Conservation (phyloP, 2,797 vertebrate genomes). For the Gymnothorax reevesii region DNA sequence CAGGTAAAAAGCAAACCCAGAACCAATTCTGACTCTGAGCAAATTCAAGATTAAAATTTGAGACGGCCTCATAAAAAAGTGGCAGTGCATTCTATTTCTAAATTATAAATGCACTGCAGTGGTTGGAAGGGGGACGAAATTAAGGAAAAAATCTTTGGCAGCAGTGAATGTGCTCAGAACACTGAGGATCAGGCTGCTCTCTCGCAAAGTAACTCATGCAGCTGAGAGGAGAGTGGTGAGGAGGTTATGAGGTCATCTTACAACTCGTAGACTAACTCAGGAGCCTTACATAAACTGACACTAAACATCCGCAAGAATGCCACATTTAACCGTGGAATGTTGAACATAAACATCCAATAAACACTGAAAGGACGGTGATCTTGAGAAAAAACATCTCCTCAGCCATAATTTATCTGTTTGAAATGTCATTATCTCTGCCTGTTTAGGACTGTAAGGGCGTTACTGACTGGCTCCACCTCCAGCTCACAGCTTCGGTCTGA, state of each 20-base stretch:
- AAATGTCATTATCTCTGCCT: too few relatives aligned
- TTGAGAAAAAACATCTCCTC: too few relatives aligned
- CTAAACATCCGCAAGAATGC: too few relatives aligned
- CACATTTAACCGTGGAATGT: too few relatives aligned
- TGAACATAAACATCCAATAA: too few relatives aligned
- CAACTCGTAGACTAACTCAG: neutral
- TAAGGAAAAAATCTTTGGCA: neutral
- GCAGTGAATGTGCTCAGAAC: neutral
- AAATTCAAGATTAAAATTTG: conserved; percentile 3
- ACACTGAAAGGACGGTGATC: too few relatives aligned
- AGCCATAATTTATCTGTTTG: too few relatives aligned
- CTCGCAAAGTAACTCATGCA: neutral
- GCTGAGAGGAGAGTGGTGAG: neutral
- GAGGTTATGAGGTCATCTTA: neutral
- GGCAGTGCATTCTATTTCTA: too few relatives aligned
- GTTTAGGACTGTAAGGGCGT: too few relatives aligned
- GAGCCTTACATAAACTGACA: neutral
- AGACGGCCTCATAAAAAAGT: too few relatives aligned
- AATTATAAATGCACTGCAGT: neutral
- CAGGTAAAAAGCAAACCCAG: conserved; percentile 11
- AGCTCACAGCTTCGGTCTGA: too few relatives aligned
- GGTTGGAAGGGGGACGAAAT: neutral
- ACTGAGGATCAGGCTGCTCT: neutral
- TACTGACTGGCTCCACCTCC: too few relatives aligned
- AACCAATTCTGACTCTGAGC: neutral